These are phyloP conservation scores for Heliconius nattereri DNA, from an alignment of 1,140 invertebrate species.

Conservation along the genomic window DNA sequence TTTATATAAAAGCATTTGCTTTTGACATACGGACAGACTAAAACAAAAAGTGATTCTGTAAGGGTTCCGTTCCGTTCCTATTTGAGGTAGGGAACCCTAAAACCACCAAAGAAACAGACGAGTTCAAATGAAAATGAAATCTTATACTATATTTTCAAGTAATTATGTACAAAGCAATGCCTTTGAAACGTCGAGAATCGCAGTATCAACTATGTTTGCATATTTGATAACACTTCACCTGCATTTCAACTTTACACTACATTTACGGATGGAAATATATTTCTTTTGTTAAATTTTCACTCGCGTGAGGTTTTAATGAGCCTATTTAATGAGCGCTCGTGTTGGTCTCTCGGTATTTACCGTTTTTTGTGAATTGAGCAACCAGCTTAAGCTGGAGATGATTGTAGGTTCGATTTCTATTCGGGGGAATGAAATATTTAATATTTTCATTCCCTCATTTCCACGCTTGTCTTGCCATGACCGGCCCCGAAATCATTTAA, in stretches of 20 bases:
- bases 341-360: not conserved
- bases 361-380: not conserved
- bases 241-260: constrained; percentile 34
- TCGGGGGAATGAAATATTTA: too few species aligned
- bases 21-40: too few species aligned
- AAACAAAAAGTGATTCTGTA: too few species aligned
- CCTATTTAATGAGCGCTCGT: constrained; percentile 28
- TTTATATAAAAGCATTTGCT: too few species aligned
- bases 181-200: constrained; percentile 27
- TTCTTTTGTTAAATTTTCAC: constrained; percentile 40
- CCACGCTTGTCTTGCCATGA: too few species aligned
- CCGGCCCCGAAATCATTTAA: too few species aligned
- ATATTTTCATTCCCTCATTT: too few species aligned
- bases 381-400: too few species aligned
- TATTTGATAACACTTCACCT: constrained; percentile 40
- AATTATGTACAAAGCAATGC: constrained; percentile 22
- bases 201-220: constrained; percentile 32
- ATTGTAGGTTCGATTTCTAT: too few species aligned
- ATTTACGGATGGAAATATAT: constrained; percentile 32
- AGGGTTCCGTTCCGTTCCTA: too few species aligned
- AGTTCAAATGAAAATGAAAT: not conserved
- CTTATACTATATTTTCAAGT: constrained; percentile 14
- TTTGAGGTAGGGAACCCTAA: not conserved
- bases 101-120: not conserved
- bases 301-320: constrained; percentile 36